These are phyloP conservation scores for Coptotermes formosanus DNA, from an alignment of 1,140 invertebrate species.

Conservation along the genomic window DNA sequence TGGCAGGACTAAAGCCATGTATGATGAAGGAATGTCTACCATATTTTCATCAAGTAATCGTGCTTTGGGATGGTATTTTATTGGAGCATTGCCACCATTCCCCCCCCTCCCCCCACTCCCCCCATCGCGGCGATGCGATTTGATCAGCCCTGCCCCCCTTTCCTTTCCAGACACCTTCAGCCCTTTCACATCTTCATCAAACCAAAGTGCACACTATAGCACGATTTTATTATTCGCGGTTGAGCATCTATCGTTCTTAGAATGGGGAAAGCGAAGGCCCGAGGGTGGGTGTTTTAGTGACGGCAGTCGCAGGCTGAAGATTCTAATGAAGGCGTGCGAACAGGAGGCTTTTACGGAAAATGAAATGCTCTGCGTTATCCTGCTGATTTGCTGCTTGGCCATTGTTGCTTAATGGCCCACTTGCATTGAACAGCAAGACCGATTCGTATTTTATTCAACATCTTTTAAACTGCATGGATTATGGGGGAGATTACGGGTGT, in stretches of 20 bases:
- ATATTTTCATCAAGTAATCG: slow-evolving; percentile 17
- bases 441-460: no score
- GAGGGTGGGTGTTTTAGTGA: neutral
- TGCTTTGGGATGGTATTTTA: neutral
- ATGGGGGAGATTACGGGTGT: no score
- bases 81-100: no score
- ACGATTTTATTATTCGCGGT: neutral
- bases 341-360: neutral
- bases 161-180: neutral
- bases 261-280: neutral
- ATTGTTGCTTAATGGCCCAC: neutral
- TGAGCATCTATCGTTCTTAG: neutral
- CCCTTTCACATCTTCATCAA: neutral
- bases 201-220: neutral
- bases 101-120: no score
- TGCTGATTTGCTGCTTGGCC: neutral
- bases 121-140: no score
- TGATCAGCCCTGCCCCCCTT: neutral
- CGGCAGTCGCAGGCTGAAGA: neutral
- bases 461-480: no score
- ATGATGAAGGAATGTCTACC: neutral
- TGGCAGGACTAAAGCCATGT: neutral
- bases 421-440: neutral
- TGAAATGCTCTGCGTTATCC: neutral
- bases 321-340: neutral